Conservation (phyloP, 1,140 invertebrate genomes). For the Spodoptera frugiperda region DNA sequence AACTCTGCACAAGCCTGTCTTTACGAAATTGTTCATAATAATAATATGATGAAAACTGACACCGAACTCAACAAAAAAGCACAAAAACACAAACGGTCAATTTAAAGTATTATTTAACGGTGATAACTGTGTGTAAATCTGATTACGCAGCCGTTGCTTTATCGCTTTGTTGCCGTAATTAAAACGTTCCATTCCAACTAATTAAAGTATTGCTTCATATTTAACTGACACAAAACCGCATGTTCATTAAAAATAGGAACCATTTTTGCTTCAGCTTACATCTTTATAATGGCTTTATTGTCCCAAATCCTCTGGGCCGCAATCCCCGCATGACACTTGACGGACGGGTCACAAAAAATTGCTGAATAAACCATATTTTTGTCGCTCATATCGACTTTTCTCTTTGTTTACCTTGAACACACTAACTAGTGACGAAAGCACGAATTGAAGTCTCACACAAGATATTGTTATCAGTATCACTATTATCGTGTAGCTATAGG, state of each 20-base stretch:
- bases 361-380: slow-evolving; percentile 20
- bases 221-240: not conserved
- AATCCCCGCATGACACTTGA: slow-evolving; percentile 31
- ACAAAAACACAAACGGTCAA: not conserved
- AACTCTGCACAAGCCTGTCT: not conserved
- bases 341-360: slow-evolving; percentile 21
- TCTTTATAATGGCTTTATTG: slow-evolving; percentile 11
- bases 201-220: slow-evolving; percentile 20
- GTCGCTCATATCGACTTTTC: not conserved
- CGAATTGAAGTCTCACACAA: not conserved
- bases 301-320: not conserved
- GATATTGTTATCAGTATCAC: not conserved
- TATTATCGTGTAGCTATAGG: not conserved
- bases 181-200: not conserved
- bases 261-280: slow-evolving; percentile 1
- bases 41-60: slow-evolving; percentile 22
- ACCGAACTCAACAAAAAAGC: not conserved
- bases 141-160: slow-evolving; percentile 19
- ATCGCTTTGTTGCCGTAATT: slow-evolving; percentile 18
- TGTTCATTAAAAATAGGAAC: slow-evolving; percentile 5
- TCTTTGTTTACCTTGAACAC: not conserved
- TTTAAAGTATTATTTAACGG: slow-evolving; percentile 25
- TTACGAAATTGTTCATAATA: slow-evolving; percentile 1
- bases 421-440: slow-evolving; percentile 3
- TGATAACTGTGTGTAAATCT: slow-evolving; percentile 14